Evolutionary conservation across 2,888 invertebrate species (phyloP).

Genomic region (Uloborus plumipes): DNA sequence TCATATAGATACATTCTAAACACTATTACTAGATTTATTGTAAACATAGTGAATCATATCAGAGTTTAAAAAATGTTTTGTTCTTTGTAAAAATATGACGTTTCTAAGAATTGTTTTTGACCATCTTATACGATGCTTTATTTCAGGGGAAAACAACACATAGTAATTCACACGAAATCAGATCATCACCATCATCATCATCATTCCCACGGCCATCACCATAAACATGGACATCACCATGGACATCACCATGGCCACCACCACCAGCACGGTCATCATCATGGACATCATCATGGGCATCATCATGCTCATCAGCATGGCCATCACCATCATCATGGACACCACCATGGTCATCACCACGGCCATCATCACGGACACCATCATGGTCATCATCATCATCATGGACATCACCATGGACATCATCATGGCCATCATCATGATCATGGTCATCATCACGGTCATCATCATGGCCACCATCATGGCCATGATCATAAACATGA

Average conservation of each 20-base stretch:
- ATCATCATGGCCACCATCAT: constrained; percentile 41
- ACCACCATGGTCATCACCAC: constrained; percentile 33
- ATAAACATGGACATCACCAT: constrained; percentile 32
- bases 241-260: constrained; percentile 9
- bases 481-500: constrained; percentile 49
- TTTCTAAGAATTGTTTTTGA: no score
- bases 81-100: no score
- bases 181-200: constrained; percentile 51
- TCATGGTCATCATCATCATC: constrained; percentile 46
- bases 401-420: constrained; percentile 44
- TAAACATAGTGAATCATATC: no score
- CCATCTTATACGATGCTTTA: background rate
- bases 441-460: constrained; percentile 36
- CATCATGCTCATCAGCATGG: constrained; percentile 35
- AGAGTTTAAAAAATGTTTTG: no score
- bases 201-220: constrained; percentile 26
- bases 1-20: no score
- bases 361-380: constrained; percentile 45
- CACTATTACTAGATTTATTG: no score
- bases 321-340: constrained; percentile 36
- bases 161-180: constrained; percentile 40
- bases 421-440: constrained; percentile 48
- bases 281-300: constrained; percentile 31
- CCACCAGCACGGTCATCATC: constrained; percentile 24
- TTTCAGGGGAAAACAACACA: constrained; percentile 28